A percentile compares a stretch with the other conserved stretches of the same genome.
These are phyloP conservation scores for Melipona bicolor DNA, from an alignment of 2,888 invertebrate species.

Conservation along the genomic window DNA sequence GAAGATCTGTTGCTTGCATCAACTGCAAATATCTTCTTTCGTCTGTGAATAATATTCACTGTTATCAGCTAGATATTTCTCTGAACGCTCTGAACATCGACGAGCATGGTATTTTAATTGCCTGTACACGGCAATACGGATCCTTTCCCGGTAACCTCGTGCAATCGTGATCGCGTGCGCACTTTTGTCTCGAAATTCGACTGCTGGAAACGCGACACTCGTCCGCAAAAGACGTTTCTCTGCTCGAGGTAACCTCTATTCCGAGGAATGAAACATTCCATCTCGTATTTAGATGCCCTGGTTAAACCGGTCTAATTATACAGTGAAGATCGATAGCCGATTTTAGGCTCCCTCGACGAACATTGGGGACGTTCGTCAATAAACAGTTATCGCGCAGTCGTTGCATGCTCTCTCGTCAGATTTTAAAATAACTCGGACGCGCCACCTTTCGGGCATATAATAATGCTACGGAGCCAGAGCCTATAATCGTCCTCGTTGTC, in stretches of 20 bases:
- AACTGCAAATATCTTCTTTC: too few relatives aligned
- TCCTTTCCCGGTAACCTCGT: constrained; percentile 63
- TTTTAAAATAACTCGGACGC: constrained; percentile 38
- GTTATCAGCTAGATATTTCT: too few relatives aligned
- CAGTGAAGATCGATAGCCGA: not conserved
- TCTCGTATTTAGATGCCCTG: not conserved
- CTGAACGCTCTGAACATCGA: too few relatives aligned
- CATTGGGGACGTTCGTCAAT: constrained; percentile 19
- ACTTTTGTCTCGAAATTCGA: not conserved
- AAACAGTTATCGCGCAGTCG: constrained; percentile 14
- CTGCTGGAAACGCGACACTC: not conserved
- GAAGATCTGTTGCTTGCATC: too few relatives aligned
- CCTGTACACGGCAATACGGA: not conserved
- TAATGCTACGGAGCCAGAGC: constrained; percentile 5
- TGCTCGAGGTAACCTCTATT: not conserved
- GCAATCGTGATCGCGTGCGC: constrained; percentile 50
- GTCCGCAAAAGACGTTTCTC: not conserved
- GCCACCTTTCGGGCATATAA: not conserved
- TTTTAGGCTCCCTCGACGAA: not conserved
- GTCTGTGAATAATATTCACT: too few relatives aligned
- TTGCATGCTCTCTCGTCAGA: constrained; percentile 3
- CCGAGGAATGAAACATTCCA: not conserved
- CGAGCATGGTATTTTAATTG: too few relatives aligned
- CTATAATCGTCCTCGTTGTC: constrained; percentile 59
- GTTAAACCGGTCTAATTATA: constrained; percentile 28